Evolutionary conservation across 2,888 invertebrate species (phyloP).

Genomic region (Pseudeuparius sepicola): DNA sequence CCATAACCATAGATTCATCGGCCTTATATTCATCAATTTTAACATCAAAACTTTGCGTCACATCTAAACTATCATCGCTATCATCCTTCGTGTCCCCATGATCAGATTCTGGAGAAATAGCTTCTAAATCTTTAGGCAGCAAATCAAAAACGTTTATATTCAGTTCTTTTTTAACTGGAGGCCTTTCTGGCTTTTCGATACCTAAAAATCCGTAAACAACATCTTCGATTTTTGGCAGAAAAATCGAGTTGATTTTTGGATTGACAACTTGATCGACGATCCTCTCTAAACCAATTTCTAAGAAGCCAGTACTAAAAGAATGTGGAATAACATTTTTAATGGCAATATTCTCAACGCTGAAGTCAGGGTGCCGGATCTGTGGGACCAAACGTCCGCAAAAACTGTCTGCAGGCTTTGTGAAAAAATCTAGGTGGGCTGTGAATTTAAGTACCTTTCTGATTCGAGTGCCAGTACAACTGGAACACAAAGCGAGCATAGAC

Average conservation of each 20-base stretch:
- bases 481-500: no score
- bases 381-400: no score
- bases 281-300: constrained; percentile 85
- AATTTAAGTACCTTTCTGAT: no score
- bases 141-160: constrained; percentile 37
- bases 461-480: no score
- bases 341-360: no score
- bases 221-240: constrained; percentile 85
- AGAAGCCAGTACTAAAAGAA: constrained; percentile 65
- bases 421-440: constrained; percentile 8
- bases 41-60: no score
- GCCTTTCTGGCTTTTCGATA: constrained; percentile 54
- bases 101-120: constrained; percentile 66
- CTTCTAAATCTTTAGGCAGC: constrained; percentile 67
- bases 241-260: constrained; percentile 79
- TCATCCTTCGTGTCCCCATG: constrained; percentile 41
- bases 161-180: constrained; percentile 15
- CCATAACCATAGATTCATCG: no score
- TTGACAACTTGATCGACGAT: constrained; percentile 95
- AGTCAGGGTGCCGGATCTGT: no score
- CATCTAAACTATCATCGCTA: constrained; percentile 17
- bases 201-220: constrained; percentile 81
- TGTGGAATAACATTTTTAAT: no score
- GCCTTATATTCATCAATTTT: no score
- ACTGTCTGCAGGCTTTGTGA: background rate